Evolutionary conservation across 2,888 invertebrate genomes (phyloP), one percentile per base, ranked within the genome.

Genomic region (Brassicogethes aeneus): DNA sequence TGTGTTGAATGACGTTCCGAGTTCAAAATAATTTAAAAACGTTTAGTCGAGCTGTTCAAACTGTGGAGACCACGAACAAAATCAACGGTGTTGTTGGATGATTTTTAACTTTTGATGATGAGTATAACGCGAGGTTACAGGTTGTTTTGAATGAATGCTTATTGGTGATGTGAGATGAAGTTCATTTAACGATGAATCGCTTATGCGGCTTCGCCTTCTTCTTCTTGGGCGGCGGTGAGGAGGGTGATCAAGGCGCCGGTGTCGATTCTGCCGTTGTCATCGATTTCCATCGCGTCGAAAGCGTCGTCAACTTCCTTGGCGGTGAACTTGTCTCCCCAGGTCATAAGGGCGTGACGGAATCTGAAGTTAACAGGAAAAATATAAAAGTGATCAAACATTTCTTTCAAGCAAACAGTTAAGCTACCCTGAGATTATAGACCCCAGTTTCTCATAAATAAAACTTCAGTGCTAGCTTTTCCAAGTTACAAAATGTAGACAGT

Each of bases 261-360:
- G 74, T 92, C 90, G 68, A 92, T 90, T 75, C 79, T 80, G 68
- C 90, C 90, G 64, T 86, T 83, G 69, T 87, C 87, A 71, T 92
- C 92, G 66, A 92, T 87, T 46, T 85, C 84, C 82, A 93, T 89
- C 72, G 89, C 86, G 72, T 91, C 91, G 73, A 82, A 91, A 50
- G 91, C 91, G 67, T 92, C 91, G 69, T 91, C 88, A 62, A 87
- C 85, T 69, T 92, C 91, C 67, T 86, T 82, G 60, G 79, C 75
- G 69, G 80, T 73, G 81, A 93, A 93, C 74, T 89, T 92, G 67
- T 93, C 92, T 56, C 93, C 92, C 80, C 85, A 93, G 73, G 85
- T 88, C 82, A 88, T 85, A 67, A 93, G 79, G 58, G 90, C 86
- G 71, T 88, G 87, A 72, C 89, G 85, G 73, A 93, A 75, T 68